A percentile compares a stretch with the other conserved stretches of the same genome.
Conservation (phyloP, 2,113 vertebrate genomes). For the Donacobius atricapilla region DNA sequence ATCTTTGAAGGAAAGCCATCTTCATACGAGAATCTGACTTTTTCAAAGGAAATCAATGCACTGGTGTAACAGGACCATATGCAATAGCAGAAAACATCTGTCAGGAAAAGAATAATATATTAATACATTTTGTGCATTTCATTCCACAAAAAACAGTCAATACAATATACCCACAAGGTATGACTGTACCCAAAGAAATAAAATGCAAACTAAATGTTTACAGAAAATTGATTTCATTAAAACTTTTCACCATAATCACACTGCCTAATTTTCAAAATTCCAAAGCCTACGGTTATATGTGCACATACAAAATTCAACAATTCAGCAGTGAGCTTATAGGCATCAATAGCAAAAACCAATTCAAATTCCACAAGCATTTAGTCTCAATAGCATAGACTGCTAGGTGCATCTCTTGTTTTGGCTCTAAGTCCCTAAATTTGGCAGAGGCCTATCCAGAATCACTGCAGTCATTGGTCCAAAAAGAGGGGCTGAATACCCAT, state of each 20-base stretch:
- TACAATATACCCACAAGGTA: background rate
- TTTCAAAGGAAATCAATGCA: conserved; percentile 4
- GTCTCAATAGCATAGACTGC: background rate
- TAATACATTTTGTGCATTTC: background rate
- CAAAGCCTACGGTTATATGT: background rate
- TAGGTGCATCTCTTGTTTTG: background rate
- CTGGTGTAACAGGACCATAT: background rate
- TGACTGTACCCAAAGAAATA: background rate
- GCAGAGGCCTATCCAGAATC: background rate
- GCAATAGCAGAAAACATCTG: background rate
- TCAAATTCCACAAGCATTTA: background rate
- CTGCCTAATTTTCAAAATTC: background rate
- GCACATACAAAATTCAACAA: background rate
- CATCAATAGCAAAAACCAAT: background rate
- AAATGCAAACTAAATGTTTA: background rate
- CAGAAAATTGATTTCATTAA: background rate
- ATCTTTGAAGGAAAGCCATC: background rate
- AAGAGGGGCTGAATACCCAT: background rate
- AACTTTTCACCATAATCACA: background rate
- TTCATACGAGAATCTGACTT: background rate
- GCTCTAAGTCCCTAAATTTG: background rate
- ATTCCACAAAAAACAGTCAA: background rate
- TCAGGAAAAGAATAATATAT: background rate
- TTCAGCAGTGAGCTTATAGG: background rate
- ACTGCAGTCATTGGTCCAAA: background rate